phyloP scores from a whole-genome alignment of 2,888 invertebrate species.

The Nemapogon koenigi region DNA sequence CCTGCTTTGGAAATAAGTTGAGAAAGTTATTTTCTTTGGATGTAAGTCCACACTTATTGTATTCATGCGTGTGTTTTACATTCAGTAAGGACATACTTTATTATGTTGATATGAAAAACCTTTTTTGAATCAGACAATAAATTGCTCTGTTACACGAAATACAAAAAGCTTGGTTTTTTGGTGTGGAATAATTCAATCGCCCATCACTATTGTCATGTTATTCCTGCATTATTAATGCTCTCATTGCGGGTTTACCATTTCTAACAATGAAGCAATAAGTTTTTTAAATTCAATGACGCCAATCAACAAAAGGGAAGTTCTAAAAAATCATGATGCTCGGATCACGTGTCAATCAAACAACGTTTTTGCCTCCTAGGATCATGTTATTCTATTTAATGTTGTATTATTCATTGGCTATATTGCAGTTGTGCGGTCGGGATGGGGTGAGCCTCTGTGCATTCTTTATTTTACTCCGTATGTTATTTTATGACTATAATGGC shows the following conservation, averaged over 20 bases:
- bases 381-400: slow-evolving; percentile 53
- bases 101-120: background rate
- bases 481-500: slow-evolving; percentile 13
- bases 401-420: slow-evolving; percentile 57
- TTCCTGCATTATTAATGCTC: slow-evolving; percentile 49
- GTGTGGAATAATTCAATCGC: background rate
- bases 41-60: slow-evolving; percentile 11
- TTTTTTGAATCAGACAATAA: no score
- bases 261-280: slow-evolving; percentile 44
- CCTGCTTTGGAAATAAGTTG: slow-evolving; percentile 7
- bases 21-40: slow-evolving; percentile 3
- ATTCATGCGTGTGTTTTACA: slow-evolving; percentile 14
- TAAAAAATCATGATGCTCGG: slow-evolving; percentile 37
- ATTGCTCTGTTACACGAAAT: no score
- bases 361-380: slow-evolving; percentile 40
- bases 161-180: no score
- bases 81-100: background rate
- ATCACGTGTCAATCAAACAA: slow-evolving; percentile 60
- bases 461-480: slow-evolving; percentile 13
- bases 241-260: slow-evolving; percentile 42
- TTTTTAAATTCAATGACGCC: slow-evolving; percentile 7
- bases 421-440: slow-evolving; percentile 19
- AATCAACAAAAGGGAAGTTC: slow-evolving; percentile 34
- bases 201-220: slow-evolving; percentile 30
- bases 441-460: slow-evolving; percentile 32